Evolutionary conservation across 2,113 vertebrate genomes (phyloP), one percentile per base, ranked within the genome.

Genomic region (Anser cygnoides): DNA sequence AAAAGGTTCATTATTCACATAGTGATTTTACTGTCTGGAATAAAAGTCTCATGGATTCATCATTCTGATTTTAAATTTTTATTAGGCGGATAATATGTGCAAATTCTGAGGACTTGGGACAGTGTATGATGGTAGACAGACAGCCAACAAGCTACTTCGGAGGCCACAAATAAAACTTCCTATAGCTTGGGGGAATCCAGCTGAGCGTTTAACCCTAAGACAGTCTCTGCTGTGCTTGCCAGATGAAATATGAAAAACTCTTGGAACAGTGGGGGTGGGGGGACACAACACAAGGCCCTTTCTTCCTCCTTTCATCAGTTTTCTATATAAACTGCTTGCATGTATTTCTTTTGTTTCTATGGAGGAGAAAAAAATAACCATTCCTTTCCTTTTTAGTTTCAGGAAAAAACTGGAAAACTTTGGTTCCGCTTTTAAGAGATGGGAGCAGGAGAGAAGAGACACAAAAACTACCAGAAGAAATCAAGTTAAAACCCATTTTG

Each of bases 391-490:
- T 55, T 87, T 80, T 87, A 98, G 97, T 97, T 97, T 97, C 98
- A 97, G 98, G 98, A 66, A 98, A 93, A 88, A 96, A 98, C 80
- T 98, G 98, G 98, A 98, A 98, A 96, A 98, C 98, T 0, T 95
- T 98, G 86, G 98, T 98, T 85, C 98, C 98, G 0, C 98, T 98
- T 88, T 89, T 98, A 90, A 97, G 98, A 91, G 98, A 98, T 20
- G 91, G 97, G 58, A 98, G 95, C 55, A 95, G 97, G 85, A 96
- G 98, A 95, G 98, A 98, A 26, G 98, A 97, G n/a, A 92, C 87
- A 28, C 70, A 84, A 6, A 96, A 92, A 46, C 68, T 94, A n/a
- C 93, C 97, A 1, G 98, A 97, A 73, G 98, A 98, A 77, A 95
- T 93, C 19, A 96, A 95, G 25, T 94, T 98, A 79, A 98, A 97